Evolutionary conservation across 1,140 invertebrate genomes (phyloP).

Genomic region (Drosophila ironensis): DNA sequence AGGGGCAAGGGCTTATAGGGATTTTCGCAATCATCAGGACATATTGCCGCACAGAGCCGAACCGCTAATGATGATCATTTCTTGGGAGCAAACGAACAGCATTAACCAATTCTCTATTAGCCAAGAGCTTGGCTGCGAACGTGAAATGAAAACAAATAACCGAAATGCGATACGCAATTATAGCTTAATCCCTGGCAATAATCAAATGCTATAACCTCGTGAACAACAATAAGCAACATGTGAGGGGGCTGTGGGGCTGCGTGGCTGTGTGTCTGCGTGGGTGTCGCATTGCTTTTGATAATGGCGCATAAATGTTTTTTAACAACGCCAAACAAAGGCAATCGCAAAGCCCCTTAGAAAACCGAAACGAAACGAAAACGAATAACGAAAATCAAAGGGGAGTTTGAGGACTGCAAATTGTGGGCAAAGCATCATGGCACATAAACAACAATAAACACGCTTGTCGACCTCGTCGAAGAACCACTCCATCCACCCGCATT

Average conservation of each 20-base stretch:
- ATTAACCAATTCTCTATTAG: constrained; percentile 8
- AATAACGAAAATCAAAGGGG: constrained; percentile 60
- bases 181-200: constrained; percentile 72
- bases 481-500: constrained; percentile 5
- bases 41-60: constrained; percentile 26
- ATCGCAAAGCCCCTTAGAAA: constrained; percentile 54
- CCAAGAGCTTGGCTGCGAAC: constrained; percentile 19
- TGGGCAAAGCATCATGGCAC: constrained; percentile 40
- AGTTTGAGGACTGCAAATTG: constrained; percentile 53
- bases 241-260: background rate
- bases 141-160: constrained; percentile 68
- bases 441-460: constrained; percentile 79
- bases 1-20: constrained; percentile 29
- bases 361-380: constrained; percentile 18
- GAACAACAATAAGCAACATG: constrained; percentile 46
- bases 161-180: constrained; percentile 75
- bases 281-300: constrained; percentile 69
- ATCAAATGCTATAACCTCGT: constrained; percentile 66
- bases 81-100: background rate
- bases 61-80: constrained; percentile 24
- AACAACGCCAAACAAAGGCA: constrained; percentile 75
- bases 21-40: constrained; percentile 47
- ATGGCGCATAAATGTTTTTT: constrained; percentile 78
- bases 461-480: constrained; percentile 39
- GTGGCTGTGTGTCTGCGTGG: constrained; percentile 28